phyloP scores from a whole-genome alignment of 53 echinoderm and acorn worm genomes.

The Temnopleurus reevesii region DNA sequence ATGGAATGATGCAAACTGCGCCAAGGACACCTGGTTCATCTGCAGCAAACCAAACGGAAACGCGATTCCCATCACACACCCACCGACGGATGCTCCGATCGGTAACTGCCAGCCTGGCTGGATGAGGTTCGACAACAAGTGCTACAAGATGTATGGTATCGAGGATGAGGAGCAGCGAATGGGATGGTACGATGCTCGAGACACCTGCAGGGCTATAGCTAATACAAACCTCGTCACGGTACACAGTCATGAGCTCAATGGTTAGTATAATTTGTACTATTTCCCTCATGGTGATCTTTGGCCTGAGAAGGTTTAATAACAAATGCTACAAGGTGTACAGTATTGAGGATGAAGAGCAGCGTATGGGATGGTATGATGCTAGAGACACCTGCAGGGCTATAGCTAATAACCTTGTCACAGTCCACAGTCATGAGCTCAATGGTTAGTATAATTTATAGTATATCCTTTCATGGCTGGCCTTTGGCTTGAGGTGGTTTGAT shows the following conservation, averaged over 20 bases:
- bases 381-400: conserved; percentile 63
- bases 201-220: conserved; percentile 51
- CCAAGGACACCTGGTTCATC: conserved; percentile 68
- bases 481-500: too few species aligned
- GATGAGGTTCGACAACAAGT: conserved; percentile 58
- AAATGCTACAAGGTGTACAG: conserved; percentile 76
- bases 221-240: conserved; percentile 74
- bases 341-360: not conserved
- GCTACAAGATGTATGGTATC: conserved; percentile 70
- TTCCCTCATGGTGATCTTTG: too few species aligned
- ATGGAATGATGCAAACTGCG: conserved; percentile 95
- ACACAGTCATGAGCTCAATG: conserved; percentile 68
- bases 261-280: conserved; percentile 26
- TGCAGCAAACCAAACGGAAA: conserved; percentile 57
- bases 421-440: conserved; percentile 70
- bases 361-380: conserved; percentile 68
- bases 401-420: conserved; percentile 66
- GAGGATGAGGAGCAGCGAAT: conserved; percentile 9
- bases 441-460: conserved; percentile 36
- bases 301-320: conserved; percentile 55
- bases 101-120: conserved; percentile 66
- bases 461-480: too few species aligned
- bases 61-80: conserved; percentile 51
- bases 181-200: conserved; percentile 73
- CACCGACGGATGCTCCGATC: conserved; percentile 58